phyloP scores from a whole-genome alignment of 2,888 invertebrate species.

The Desoria tigrina region DNA sequence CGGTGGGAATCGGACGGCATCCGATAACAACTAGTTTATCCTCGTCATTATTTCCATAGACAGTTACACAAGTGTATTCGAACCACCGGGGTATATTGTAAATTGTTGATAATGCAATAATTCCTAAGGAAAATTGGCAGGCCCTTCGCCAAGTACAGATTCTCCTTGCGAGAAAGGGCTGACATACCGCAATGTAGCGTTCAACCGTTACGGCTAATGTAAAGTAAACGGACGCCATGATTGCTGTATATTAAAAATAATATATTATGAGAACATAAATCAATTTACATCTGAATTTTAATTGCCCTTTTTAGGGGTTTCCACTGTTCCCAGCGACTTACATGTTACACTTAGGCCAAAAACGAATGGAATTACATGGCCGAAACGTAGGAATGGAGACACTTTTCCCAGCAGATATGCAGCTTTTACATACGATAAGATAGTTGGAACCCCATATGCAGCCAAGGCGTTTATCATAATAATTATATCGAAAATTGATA shows the following conservation, averaged over 20 bases:
- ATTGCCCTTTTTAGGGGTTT: too few species aligned
- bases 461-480: slow-evolving; percentile 79
- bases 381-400: not conserved
- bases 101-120: slow-evolving; percentile 25
- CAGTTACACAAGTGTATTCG: slow-evolving; percentile 35
- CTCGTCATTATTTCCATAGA: slow-evolving; percentile 26
- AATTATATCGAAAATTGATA: slow-evolving; percentile 89
- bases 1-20: slow-evolving; percentile 32
- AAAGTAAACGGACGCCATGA: slow-evolving; percentile 41
- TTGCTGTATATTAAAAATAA: slow-evolving; percentile 31
- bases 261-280: not conserved
- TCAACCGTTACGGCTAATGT: slow-evolving; percentile 47
- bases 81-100: slow-evolving; percentile 47
- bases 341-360: slow-evolving; percentile 23
- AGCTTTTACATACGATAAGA: slow-evolving; percentile 18
- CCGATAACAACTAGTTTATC: slow-evolving; percentile 23
- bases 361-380: slow-evolving; percentile 16
- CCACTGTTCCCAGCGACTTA: too few species aligned
- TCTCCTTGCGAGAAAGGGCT: slow-evolving; percentile 24
- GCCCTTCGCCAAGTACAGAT: slow-evolving; percentile 37
- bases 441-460: slow-evolving; percentile 77
- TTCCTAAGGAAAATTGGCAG: slow-evolving; percentile 17
- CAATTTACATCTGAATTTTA: not conserved
- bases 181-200: slow-evolving; percentile 37
- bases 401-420: slow-evolving; percentile 2